A percentile compares a stretch with the other conserved stretches of the same genome.
Conservation (phyloP, 2,797 vertebrate species). For the Epinephelus malabaricus region DNA sequence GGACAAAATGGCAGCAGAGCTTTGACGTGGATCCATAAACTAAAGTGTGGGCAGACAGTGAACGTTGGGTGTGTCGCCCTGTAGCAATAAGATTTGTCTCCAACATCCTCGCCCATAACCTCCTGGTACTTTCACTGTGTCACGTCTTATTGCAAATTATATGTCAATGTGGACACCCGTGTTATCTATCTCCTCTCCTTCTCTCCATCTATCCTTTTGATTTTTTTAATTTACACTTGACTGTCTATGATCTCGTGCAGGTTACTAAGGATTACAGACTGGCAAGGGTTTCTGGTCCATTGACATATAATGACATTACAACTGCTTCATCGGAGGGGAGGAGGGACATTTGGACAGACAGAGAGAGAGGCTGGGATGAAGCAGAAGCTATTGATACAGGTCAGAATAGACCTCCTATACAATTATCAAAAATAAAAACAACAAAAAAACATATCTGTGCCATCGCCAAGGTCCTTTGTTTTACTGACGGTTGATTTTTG, state of each 20-base stretch:
- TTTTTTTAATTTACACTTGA: slow-evolving; percentile 79
- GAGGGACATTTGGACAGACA: slow-evolving; percentile 90
- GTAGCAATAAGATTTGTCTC: slow-evolving; percentile 57
- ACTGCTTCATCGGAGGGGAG: slow-evolving; percentile 88
- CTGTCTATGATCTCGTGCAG: slow-evolving; percentile 89
- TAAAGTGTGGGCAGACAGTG: slow-evolving; percentile 83
- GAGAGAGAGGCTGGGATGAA: slow-evolving; percentile 89
- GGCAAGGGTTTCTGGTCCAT: slow-evolving; percentile 89
- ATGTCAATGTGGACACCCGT: slow-evolving; percentile 85
- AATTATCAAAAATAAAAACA: slow-evolving; percentile 56
- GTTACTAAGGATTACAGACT: slow-evolving; percentile 91
- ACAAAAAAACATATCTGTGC: slow-evolving; percentile 40
- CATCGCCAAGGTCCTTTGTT: slow-evolving; percentile 30
- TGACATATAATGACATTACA: slow-evolving; percentile 91
- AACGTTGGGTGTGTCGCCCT: slow-evolving; percentile 61
- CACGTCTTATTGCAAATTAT: slow-evolving; percentile 80
- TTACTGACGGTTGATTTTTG: slow-evolving; percentile 7
- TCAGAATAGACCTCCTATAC: slow-evolving; percentile 86
- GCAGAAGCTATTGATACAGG: slow-evolving; percentile 89
- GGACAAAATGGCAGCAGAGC: neutral
- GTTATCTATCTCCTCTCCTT: slow-evolving; percentile 70
- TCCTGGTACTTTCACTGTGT: slow-evolving; percentile 74
- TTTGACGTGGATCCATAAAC: slow-evolving; percentile 85
- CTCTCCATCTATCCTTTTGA: slow-evolving; percentile 67
- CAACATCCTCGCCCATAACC: slow-evolving; percentile 66